Evolutionary conservation across 2,888 invertebrate species (phyloP).

Genomic region (Nephrotoma flavescens): DNA sequence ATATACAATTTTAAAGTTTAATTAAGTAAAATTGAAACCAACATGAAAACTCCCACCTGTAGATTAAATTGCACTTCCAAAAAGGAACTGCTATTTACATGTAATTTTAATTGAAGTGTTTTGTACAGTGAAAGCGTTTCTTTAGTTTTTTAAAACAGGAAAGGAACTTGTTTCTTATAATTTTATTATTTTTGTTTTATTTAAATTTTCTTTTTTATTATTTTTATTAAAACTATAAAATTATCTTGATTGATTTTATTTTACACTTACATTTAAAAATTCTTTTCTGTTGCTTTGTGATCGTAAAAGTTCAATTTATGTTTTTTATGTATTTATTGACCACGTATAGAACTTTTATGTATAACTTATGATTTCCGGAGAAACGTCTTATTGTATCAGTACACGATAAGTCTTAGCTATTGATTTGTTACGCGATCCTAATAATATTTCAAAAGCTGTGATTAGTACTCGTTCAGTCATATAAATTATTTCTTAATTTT

Average conservation of each 20-base stretch:
- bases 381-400: too few species aligned
- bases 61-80: not conserved
- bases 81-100: not conserved
- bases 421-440: not conserved
- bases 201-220: not conserved
- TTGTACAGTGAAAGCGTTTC: not conserved
- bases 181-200: not conserved
- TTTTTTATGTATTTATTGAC: not conserved
- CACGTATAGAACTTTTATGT: not conserved
- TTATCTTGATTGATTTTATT: slow-evolving; percentile 1
- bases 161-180: not conserved
- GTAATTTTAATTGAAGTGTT: not conserved
- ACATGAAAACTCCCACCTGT: not conserved
- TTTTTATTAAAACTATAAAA: not conserved
- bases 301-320: not conserved
- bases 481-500: too few species aligned
- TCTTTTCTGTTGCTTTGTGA: not conserved
- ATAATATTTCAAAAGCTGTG: not conserved
- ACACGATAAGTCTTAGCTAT: too few species aligned
- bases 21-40: too few species aligned
- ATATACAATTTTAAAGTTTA: too few species aligned
- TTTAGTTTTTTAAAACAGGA: not conserved
- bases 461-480: too few species aligned
- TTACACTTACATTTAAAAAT: not conserved
- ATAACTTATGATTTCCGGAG: not conserved